Conservation (phyloP, 2,797 vertebrate species). For the Dryobates pubescens region DNA sequence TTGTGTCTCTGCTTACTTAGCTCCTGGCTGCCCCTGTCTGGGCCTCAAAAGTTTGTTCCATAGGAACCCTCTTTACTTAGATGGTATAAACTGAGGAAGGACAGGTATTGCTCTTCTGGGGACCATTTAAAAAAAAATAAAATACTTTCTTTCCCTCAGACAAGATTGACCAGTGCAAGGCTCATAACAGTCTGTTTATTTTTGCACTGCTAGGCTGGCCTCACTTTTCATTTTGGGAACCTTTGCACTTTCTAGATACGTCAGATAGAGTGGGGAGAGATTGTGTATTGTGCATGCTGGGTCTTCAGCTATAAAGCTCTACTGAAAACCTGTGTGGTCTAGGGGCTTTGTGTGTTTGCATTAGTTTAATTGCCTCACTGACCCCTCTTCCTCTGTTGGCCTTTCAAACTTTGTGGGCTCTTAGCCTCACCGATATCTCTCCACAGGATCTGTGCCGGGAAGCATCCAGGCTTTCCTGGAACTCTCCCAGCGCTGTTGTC, state of each 20-base stretch:
- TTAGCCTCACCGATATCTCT: constrained; percentile 38
- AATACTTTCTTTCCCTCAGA: not conserved
- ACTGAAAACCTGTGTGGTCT: constrained; percentile 62
- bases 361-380: constrained; percentile 67
- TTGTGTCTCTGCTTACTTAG: not conserved
- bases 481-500: not conserved
- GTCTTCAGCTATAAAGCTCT: not conserved
- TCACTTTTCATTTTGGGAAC: not conserved
- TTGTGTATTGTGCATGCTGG: not conserved
- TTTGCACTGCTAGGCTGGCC: not conserved
- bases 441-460: constrained; percentile 40
- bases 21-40: not conserved
- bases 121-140: not conserved
- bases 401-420: constrained; percentile 52
- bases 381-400: constrained; percentile 58
- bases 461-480: constrained; percentile 13
- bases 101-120: not conserved
- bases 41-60: not conserved
- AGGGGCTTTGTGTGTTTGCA: constrained; percentile 52
- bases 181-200: not conserved
- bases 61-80: not conserved
- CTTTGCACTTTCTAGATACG: not conserved
- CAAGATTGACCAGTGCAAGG: not conserved
- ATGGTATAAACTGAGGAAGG: not conserved
- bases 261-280: not conserved